Evolutionary conservation across 2,888 invertebrate genomes (phyloP), one percentile per base, ranked within the genome.

Genomic region (Metacarcinus magister): DNA sequence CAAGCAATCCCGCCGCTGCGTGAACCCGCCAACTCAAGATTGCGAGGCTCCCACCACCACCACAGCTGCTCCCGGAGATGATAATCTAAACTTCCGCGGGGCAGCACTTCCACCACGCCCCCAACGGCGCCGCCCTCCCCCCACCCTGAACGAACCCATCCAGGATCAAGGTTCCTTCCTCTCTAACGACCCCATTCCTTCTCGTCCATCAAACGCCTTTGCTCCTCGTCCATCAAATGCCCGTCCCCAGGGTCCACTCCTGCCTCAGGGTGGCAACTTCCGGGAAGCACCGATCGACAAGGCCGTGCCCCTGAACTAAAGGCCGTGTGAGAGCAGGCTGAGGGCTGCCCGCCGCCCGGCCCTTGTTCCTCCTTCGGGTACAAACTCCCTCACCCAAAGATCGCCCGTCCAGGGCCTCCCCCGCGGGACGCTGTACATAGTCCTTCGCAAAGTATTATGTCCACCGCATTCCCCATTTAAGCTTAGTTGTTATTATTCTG

Each of bases 1-100:
- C 98, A 98, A 98, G 97, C 98, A 98, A 97, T 98, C 99, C 0
- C 97, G 99, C 97, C 98, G 99, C 97, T 99, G 99, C 97, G 99
- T 99, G 54, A 99, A 99, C 10, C 99, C 99, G 0, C 99, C 99
- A 8, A 99, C 99, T 67, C 99, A 99, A 97, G 99, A 99, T 97
- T 99, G 99, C 97, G 99, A 99, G 97, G 98, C 99, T 0, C 99
- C 99, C 0, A 98, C 99, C 96, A 99, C 99, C 43, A 99, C 99
- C 43, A 98, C 98, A 0, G 98, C 98, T 0, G 98, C 98, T 0
- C 98, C 98, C 32, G 97, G 95, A 44, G 32, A 67, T 13, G 44
- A 44, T 7, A n/a, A 82, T 13, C 10, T 2, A 8, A 2, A 10
- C 16, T 54, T n/a, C 19, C 67, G 28, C 28, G 94, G 89, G 3